Base-by-base conservation (phyloP, 2,888 invertebrate genomes). In the Harpagoxenus sublaevis region DNA sequence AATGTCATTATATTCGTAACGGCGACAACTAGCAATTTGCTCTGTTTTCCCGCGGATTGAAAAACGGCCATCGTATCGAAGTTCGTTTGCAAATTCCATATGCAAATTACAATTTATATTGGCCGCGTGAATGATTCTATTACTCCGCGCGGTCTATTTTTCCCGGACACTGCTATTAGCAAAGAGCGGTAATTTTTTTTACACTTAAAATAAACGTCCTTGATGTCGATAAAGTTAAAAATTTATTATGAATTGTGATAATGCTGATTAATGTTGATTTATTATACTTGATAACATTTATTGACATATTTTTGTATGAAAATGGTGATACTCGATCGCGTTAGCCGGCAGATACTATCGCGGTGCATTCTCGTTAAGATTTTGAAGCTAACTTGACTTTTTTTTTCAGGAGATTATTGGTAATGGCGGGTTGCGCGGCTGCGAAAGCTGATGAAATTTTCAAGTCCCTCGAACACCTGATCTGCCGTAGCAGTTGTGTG, bases 361-460 rank as follows among this genome's bases (percentile, higher is more conserved):
- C 23, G n/a, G 57, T n/a, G 55, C 3, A 57, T 28, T 48, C 68
- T 57, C 70, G 57, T 70, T 57, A 81, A 81, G 79, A 81, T 81
- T 81, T 81, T 70, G 12, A 39, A 81, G 48, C 12, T 79, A 79
- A 79, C 31, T 81, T 23, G 71, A 81, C 71, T 68, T 70, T 65
- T 65, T 75, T 71, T 81, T 35, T 35, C 28, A 18, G 9, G 9
- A 48, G 71, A 81, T 70, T 81, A 81, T 57, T 70, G 48, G 71
- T 60, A 71, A 81, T 70, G 60, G 70, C 45, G 45, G 70, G 48
- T 79, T 51, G 79, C 70, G 57, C 60, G 79, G 60, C 48, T 60
- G 60, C 70, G 39, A 81, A 81, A 70, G 71, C 79, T 71, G 79
- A 81, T 81, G 70, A 81, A 81, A 81, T 81, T 81, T 81, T 81